phyloP scores from a whole-genome alignment of 2,888 invertebrate genomes.

The Stenichneumon culpator region DNA sequence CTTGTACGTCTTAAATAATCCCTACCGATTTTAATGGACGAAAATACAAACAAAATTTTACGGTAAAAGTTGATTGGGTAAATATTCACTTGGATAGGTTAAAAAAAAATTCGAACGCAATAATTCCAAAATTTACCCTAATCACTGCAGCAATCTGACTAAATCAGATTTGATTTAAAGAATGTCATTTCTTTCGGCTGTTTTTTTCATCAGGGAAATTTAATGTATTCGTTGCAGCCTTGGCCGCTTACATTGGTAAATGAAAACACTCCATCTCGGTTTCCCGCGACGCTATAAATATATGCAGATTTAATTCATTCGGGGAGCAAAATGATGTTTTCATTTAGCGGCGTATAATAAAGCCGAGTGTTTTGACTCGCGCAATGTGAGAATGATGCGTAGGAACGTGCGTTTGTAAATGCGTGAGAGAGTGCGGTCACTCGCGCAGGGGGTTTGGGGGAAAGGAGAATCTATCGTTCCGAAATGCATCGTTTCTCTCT shows the following conservation, averaged over 20 bases:
- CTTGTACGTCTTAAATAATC: neutral
- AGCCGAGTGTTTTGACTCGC: conserved; percentile 2
- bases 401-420: conserved; percentile 41
- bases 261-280: conserved; percentile 15
- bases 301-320: conserved; percentile 13
- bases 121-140: neutral
- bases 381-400: conserved; percentile 42
- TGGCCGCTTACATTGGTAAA: conserved; percentile 6
- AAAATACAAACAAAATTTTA: too few species aligned
- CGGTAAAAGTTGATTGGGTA: too few species aligned
- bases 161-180: neutral
- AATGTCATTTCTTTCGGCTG: neutral
- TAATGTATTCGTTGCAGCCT: neutral
- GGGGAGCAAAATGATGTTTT: conserved; percentile 31
- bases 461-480: conserved; percentile 40
- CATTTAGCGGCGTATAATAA: conserved; percentile 19
- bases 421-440: conserved; percentile 29
- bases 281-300: conserved; percentile 3
- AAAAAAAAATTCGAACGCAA: neutral
- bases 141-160: neutral
- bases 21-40: neutral
- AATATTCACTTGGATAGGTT: too few species aligned
- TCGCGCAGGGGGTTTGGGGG: conserved; percentile 9
- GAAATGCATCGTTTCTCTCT: conserved; percentile 61
- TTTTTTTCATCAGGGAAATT: neutral